Evolutionary conservation across 2,797 vertebrate genomes (phyloP).

Genomic region (Molossus molossus): DNA sequence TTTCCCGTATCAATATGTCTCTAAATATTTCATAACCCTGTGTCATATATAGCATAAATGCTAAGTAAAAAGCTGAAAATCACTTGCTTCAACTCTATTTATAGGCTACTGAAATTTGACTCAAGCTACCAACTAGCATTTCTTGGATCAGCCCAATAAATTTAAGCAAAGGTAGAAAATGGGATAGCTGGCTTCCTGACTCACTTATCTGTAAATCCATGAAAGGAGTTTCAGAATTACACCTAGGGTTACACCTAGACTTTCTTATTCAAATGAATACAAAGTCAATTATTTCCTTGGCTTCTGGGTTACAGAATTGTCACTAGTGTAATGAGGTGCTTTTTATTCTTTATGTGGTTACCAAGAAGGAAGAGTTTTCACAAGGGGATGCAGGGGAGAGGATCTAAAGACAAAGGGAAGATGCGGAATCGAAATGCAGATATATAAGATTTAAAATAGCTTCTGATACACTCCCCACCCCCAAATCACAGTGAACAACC

Average conservation of each 20-base stretch:
- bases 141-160: slow-evolving; percentile 8
- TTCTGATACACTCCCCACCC: neutral
- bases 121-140: slow-evolving; percentile 15
- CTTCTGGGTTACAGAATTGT: neutral
- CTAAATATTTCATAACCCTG: slow-evolving; percentile 27
- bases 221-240: neutral
- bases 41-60: neutral
- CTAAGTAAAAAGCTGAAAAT: slow-evolving; percentile 47
- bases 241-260: neutral
- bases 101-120: slow-evolving; percentile 55
- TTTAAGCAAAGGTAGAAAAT: slow-evolving; percentile 60
- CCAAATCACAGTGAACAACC: neutral
- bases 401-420: slow-evolving; percentile 29
- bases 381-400: neutral
- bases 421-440: neutral
- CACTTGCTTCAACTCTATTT: slow-evolving; percentile 23
- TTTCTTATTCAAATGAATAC: slow-evolving; percentile 8
- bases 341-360: slow-evolving; percentile 43
- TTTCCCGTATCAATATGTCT: neutral
- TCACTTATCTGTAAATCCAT: neutral
- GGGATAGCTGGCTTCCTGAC: neutral
- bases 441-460: slow-evolving; percentile 16
- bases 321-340: neutral
- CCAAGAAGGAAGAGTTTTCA: slow-evolving; percentile 27
- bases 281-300: slow-evolving; percentile 26